phyloP scores from a whole-genome alignment of 2,113 vertebrate genomes.

The Porphyrio hochstetteri region DNA sequence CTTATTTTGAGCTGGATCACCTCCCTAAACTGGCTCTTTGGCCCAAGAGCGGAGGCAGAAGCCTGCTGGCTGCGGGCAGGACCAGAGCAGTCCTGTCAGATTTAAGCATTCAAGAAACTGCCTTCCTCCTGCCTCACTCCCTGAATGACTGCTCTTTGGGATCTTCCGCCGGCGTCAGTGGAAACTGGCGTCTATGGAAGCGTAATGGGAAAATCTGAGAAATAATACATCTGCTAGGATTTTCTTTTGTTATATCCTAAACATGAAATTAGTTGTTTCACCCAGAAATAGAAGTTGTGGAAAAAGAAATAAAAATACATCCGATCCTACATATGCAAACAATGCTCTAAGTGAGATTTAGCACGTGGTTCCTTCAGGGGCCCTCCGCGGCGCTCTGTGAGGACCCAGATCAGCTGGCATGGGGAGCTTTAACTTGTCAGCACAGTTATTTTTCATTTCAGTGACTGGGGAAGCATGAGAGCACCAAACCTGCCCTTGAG shows the following conservation, averaged over 20 bases:
- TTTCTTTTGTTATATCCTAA: slow-evolving; percentile 61
- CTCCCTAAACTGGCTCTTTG: neutral
- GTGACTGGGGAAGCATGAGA: neutral
- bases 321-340: slow-evolving; percentile 19
- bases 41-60: neutral
- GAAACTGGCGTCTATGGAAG: slow-evolving; percentile 24
- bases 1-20: neutral
- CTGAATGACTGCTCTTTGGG: neutral
- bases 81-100: neutral
- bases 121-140: neutral
- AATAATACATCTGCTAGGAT: slow-evolving; percentile 39
- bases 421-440: slow-evolving; percentile 6
- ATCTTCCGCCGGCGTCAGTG: neutral
- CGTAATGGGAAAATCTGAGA: slow-evolving; percentile 42
- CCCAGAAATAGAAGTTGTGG: slow-evolving; percentile 58
- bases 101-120: neutral
- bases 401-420: neutral
- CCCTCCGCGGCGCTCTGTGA: neutral
- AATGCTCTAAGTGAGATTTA: slow-evolving; percentile 11
- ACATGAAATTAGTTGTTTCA: slow-evolving; percentile 35
- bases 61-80: neutral
- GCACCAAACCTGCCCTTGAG: neutral
- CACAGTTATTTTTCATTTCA: neutral
- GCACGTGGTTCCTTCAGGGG: neutral
- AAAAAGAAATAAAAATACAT: slow-evolving; percentile 52